Base-by-base conservation (phyloP, 1,140 invertebrate species). In the Whitmania pigra region DNA sequence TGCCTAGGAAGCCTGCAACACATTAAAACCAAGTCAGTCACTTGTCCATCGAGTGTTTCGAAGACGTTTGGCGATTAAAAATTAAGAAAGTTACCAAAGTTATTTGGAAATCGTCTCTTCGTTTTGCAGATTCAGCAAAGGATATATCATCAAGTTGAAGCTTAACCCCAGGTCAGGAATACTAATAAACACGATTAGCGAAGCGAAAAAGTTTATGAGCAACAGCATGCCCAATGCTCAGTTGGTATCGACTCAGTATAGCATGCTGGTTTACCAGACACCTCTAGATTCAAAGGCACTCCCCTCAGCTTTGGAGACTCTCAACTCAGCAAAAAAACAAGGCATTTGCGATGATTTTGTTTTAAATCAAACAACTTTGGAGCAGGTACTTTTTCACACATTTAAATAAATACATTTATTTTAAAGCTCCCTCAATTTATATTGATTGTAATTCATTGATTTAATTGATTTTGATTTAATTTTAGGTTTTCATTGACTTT, bases 21-120 rank as follows among this genome's bases (percentile, higher is more conserved):
- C 29, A 63, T 63, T n/a, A 63, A 63, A 63, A 25, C 57, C 29
- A 63, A 63, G 57, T n/a, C 11, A 63, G 22, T 63, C 22, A 11
- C 4, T 63, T 57, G 20, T 25, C 20, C 54, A 2, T n/a, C 20
- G 20, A 57, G 20, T 57, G 20, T 57, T 57, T 57, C 25, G 9
- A 57, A 57, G 25, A 57, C 9, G 25, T 25, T 57, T 18, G 11
- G 29, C 4, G 22, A 18, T 63, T 63, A 13, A 25, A 63, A 13
- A 25, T 63, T 63, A 31, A 63, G 15, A 7, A 1, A 18, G 18
- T 63, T 18, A 18, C 57, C 15, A 63, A 25, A 13, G 22, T 63
- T 13, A 63, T 13, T 25, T 63, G 7, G 3, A 25, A 63, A 63
- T 18, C 22, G 11, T 31, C 5, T 6, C 20, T 25, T 31, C 11